Evolutionary conservation across 2,797 vertebrate species (phyloP), one percentile per base, ranked within the genome.

Genomic region (Bovichtus diacanthus): DNA sequence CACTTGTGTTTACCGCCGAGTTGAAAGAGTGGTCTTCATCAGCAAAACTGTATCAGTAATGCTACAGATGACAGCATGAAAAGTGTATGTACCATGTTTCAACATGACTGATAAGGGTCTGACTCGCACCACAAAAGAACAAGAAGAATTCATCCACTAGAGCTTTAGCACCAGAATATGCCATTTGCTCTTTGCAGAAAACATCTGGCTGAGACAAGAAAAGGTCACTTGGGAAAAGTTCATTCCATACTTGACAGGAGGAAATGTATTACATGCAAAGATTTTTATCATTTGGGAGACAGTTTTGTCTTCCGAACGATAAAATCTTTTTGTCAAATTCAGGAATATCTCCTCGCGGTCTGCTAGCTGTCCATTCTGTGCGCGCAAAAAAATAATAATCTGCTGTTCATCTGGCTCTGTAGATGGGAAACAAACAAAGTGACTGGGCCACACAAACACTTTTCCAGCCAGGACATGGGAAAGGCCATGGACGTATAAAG

Each of bases 191-290:
- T 69, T 64, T 47, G 25, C 27, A 65, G 63, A 80, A 76, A 83
- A 86, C 62, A 79, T 80, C 71, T 74, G 63, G 43, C 44, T 34
- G 46, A 34, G 56, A 83, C 23, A 38, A 72, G 77, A 83, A 88
- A 89, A 86, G 83, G 76, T 85, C 85, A 89, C 44, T 39, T 7
- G 27, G 54, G 78, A 78, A 83, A 74, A 73, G 41, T 15, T 43
- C 49, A 73, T 81, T 69, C 65, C 34, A 53, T 16, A 58, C 74
- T 69, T 75, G 60, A 77, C 80, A 80, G 56, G 34, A 81, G 21
- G 76, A 29, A 29, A 80, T 70, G 58, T 16, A 21, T 49, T 62
- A 66, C 50, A 79, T 31, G n/a, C 51, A 86, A 75, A 74, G 55
- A 71, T 70, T 39, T n/a, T 44, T 68, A 65, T 78, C 78, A 86